Evolutionary conservation across 1,140 invertebrate genomes (phyloP).

Genomic region (Magallana gigas): DNA sequence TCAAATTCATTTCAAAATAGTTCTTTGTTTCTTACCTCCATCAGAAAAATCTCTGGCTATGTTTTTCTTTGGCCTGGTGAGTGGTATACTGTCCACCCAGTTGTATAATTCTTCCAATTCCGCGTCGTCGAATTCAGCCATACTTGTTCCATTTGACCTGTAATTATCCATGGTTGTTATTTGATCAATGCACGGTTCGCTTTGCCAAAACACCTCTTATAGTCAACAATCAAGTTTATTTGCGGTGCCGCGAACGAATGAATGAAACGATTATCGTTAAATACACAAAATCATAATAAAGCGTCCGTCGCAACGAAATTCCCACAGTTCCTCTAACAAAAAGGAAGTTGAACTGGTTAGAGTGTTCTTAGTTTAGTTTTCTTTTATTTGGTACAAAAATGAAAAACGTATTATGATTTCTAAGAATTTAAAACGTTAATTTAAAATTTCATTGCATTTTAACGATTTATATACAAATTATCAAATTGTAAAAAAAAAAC

Average conservation of each 20-base stretch:
- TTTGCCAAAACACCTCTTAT: not conserved
- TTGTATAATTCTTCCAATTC: constrained; percentile 75
- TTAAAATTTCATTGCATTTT: no score
- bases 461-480: no score
- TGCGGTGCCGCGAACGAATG: not conserved
- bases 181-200: not conserved
- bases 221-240: not conserved
- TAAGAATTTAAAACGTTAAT: no score
- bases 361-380: no score
- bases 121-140: constrained; percentile 62
- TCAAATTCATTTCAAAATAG: no score
- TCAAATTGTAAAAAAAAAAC: no score
- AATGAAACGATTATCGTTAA: constrained; percentile 2
- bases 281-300: constrained; percentile 37
- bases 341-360: no score
- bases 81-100: constrained; percentile 78
- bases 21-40: constrained; percentile 69
- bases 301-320: constrained; percentile 26
- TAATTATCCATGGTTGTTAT: not conserved
- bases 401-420: no score
- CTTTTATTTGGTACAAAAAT: no score
- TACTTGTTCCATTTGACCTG: not conserved
- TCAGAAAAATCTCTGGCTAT: constrained; percentile 79
- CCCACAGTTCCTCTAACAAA: not conserved
- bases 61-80: constrained; percentile 79